Conservation (phyloP, 2,797 vertebrate genomes). For the Cottoperca gobio region DNA sequence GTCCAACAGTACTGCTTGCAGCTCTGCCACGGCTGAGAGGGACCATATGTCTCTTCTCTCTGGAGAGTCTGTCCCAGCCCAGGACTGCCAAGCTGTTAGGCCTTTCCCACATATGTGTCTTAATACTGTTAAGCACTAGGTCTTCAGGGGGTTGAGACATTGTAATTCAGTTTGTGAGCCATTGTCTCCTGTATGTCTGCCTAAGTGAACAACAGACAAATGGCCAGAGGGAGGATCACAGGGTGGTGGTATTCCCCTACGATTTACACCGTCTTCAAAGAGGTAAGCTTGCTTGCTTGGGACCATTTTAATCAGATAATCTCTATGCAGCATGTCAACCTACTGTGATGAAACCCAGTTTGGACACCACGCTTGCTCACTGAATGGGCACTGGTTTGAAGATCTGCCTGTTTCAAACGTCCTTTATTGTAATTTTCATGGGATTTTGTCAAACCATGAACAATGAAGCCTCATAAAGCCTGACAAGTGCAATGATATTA, state of each 20-base stretch:
- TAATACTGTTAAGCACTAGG: slow-evolving; percentile 54
- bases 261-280: slow-evolving; percentile 53
- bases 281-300: slow-evolving; percentile 45
- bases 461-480: not conserved
- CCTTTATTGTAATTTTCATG: not conserved
- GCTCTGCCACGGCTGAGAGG: slow-evolving; percentile 62
- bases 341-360: not conserved
- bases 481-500: not conserved
- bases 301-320: slow-evolving; percentile 27
- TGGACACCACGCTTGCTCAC: not conserved
- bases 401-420: not conserved
- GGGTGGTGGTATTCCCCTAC: slow-evolving; percentile 64
- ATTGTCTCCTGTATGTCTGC: slow-evolving; percentile 15
- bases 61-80: slow-evolving; percentile 40
- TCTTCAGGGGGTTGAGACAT: slow-evolving; percentile 23
- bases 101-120: slow-evolving; percentile 58
- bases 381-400: not conserved
- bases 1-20: slow-evolving; percentile 59
- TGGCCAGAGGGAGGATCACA: slow-evolving; percentile 45
- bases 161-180: slow-evolving; percentile 32
- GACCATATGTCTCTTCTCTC: slow-evolving; percentile 73
- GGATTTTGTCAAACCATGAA: not conserved
- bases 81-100: slow-evolving; percentile 58
- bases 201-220: slow-evolving; percentile 25
- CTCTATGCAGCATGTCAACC: not conserved